These are phyloP conservation scores for Bruchidius siliquastri DNA, from an alignment of 2,888 invertebrate species.

Conservation along the genomic window DNA sequence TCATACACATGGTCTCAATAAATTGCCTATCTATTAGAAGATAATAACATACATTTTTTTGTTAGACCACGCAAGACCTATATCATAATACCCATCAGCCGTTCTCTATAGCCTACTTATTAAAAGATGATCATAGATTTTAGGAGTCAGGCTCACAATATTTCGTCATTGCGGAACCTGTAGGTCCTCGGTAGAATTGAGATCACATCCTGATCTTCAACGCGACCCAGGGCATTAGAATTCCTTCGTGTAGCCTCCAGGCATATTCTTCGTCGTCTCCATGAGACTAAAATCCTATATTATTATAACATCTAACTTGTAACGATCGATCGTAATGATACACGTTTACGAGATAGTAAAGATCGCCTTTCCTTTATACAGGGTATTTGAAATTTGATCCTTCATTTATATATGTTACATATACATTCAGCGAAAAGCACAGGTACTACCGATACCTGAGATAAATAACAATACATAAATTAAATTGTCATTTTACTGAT, in stretches of 20 bases:
- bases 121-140: no score
- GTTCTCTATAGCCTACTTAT: no score
- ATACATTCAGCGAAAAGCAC: no score
- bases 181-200: not conserved
- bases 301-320: not conserved
- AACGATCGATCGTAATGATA: not conserved
- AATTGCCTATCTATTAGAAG: no score
- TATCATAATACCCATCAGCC: no score
- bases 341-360: not conserved
- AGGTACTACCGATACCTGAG: no score
- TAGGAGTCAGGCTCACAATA: no score
- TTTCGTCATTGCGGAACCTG: not conserved
- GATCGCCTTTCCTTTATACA: not conserved
- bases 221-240: not conserved
- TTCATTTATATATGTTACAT: not conserved
- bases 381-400: not conserved
- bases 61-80: no score
- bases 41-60: no score
- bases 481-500: no score
- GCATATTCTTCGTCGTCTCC: not conserved
- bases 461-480: no score
- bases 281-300: not conserved
- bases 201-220: not conserved
- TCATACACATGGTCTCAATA: no score
- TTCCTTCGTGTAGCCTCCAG: not conserved